phyloP scores from a whole-genome alignment of 2,888 invertebrate species.

The Allacma fusca region DNA sequence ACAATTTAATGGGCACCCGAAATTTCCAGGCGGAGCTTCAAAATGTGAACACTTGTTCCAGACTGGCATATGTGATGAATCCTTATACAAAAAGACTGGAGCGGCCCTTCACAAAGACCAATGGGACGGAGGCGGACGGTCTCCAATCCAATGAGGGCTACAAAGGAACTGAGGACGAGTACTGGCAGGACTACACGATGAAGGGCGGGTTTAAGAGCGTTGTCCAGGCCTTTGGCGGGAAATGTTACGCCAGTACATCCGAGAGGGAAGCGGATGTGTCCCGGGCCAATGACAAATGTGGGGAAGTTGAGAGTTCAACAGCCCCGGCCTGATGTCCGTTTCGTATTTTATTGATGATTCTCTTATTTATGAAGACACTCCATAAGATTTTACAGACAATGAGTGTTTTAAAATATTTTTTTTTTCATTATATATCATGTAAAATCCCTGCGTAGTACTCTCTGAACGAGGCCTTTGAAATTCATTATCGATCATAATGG shows the following conservation, averaged over 20 bases:
- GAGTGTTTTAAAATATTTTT: too few relatives aligned
- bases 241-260: neutral
- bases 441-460: too few relatives aligned
- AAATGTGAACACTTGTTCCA: conserved; percentile 23
- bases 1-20: conserved; percentile 25
- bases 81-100: conserved; percentile 16
- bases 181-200: conserved; percentile 12
- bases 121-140: neutral
- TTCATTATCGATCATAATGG: too few relatives aligned
- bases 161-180: neutral
- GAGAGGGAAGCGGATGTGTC: conserved; percentile 26
- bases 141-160: neutral
- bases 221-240: neutral
- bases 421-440: too few relatives aligned
- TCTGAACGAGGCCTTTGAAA: too few relatives aligned
- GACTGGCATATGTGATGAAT: conserved; percentile 18
- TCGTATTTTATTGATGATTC: too few relatives aligned
- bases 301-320: too few relatives aligned
- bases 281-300: too few relatives aligned
- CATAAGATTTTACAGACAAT: too few relatives aligned
- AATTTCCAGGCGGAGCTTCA: neutral
- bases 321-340: too few relatives aligned
- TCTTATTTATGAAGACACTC: too few relatives aligned
- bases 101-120: conserved; percentile 23
- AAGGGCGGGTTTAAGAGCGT: conserved; percentile 24